A percentile compares a stretch with the other conserved stretches of the same genome.
phyloP scores from a whole-genome alignment of 2,888 invertebrate species.

The Nemoura dubitans region DNA sequence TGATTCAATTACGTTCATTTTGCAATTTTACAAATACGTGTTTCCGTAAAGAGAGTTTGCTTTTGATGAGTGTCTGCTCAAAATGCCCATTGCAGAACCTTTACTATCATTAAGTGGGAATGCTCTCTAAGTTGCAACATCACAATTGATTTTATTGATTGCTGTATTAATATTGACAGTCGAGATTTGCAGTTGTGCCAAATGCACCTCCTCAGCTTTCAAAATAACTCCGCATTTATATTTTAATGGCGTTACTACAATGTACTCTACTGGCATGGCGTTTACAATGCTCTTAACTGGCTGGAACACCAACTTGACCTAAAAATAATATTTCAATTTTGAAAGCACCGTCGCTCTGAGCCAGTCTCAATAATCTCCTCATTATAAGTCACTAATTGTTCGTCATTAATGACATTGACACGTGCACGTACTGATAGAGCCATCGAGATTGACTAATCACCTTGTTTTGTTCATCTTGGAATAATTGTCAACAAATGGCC shows the following conservation, averaged over 20 bases:
- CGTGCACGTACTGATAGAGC: background rate
- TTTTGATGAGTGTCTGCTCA: background rate
- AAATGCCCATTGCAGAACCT: background rate
- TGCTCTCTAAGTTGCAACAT: background rate
- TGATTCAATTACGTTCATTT: background rate
- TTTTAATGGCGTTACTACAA: too few relatives aligned
- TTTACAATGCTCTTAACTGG: too few relatives aligned
- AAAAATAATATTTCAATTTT: background rate
- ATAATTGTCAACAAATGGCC: background rate
- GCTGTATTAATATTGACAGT: background rate
- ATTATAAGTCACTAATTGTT: background rate
- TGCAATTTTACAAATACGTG: background rate
- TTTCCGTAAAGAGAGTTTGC: background rate
- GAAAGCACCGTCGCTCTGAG: background rate
- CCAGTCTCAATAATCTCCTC: background rate
- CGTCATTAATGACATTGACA: slow-evolving; percentile 12
- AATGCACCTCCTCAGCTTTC: background rate
- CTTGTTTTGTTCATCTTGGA: background rate
- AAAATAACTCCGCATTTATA: background rate
- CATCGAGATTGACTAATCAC: background rate
- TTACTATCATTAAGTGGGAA: background rate
- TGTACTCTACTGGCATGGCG: too few relatives aligned
- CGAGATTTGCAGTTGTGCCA: background rate
- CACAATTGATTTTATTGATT: background rate
- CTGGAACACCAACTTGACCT: background rate